Evolutionary conservation across 35 echinoderm and acorn worm genomes (phyloP).

Genomic region (Lytechinus variegatus): DNA sequence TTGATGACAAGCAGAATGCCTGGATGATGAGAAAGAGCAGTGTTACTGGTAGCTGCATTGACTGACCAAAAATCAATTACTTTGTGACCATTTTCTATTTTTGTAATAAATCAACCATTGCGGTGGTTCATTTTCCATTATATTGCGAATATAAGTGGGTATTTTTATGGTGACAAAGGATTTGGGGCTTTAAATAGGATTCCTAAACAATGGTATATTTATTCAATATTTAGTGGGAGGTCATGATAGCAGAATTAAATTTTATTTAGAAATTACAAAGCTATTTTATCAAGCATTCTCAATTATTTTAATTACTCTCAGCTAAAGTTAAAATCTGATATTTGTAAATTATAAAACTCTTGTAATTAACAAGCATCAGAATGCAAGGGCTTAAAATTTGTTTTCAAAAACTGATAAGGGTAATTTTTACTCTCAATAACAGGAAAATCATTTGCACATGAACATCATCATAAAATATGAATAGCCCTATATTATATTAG

Average conservation of each 20-base stretch:
- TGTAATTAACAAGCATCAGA: too few species aligned
- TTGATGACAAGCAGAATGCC: not conserved
- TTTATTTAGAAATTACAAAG: not conserved
- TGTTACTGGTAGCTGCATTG: not conserved
- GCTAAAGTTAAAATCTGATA: too few species aligned
- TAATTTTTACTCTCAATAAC: too few species aligned
- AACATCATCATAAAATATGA: too few species aligned
- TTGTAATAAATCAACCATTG: too few species aligned
- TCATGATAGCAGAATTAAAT: not conserved
- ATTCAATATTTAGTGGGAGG: not conserved
- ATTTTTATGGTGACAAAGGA: not conserved
- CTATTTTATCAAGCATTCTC: not conserved
- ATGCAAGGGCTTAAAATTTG: too few species aligned
- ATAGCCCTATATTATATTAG: too few species aligned
- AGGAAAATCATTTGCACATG: too few species aligned
- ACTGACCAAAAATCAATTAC: not conserved
- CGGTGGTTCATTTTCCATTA: not conserved
- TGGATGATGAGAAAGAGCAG: not conserved
- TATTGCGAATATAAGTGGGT: too few species aligned
- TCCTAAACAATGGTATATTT: not conserved
- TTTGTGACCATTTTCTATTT: not conserved
- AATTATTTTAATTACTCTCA: too few species aligned
- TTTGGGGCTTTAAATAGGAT: not conserved
- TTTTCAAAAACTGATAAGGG: too few species aligned
- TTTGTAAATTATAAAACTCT: too few species aligned